These are phyloP conservation scores for Temnothorax ravouxi DNA, from an alignment of 2,888 invertebrate genomes.

Conservation along the genomic window DNA sequence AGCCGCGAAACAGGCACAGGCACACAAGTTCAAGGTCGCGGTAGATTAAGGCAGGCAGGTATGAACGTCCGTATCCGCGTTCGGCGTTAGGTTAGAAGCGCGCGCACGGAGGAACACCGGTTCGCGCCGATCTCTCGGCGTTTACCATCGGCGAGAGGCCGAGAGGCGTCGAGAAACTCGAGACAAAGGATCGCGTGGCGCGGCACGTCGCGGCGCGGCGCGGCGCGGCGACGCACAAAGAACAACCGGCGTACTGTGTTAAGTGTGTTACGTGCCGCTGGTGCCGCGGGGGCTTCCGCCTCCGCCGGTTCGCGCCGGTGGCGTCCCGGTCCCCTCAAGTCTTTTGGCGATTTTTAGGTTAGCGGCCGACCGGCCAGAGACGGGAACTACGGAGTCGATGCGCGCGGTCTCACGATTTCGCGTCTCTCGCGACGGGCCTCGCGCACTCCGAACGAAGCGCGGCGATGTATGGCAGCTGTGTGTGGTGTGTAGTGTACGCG, in stretches of 20 bases:
- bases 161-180: not conserved
- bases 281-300: not conserved
- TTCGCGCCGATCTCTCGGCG: not conserved
- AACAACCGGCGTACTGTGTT: not conserved
- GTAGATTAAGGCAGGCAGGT: conserved; percentile 11
- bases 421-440: conserved; percentile 68
- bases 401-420: conserved; percentile 52
- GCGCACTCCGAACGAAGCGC: conserved; percentile 62
- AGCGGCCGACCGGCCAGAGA: conserved; percentile 56
- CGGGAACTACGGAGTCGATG: conserved; percentile 68
- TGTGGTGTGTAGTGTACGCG: no score
- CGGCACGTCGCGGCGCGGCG: not conserved
- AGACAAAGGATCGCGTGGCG: no score
- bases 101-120: not conserved
- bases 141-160: no score
- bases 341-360: conserved; percentile 64
- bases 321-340: not conserved
- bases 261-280: not conserved
- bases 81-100: no score
- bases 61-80: not conserved
- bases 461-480: conserved; percentile 75
- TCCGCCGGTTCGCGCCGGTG: not conserved
- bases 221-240: not conserved
- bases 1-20: conserved; percentile 36
- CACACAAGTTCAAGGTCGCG: conserved; percentile 76